Evolutionary conservation across 35 echinoderm and acorn worm genomes (phyloP).

Genomic region (Holothuria glaberrima): DNA sequence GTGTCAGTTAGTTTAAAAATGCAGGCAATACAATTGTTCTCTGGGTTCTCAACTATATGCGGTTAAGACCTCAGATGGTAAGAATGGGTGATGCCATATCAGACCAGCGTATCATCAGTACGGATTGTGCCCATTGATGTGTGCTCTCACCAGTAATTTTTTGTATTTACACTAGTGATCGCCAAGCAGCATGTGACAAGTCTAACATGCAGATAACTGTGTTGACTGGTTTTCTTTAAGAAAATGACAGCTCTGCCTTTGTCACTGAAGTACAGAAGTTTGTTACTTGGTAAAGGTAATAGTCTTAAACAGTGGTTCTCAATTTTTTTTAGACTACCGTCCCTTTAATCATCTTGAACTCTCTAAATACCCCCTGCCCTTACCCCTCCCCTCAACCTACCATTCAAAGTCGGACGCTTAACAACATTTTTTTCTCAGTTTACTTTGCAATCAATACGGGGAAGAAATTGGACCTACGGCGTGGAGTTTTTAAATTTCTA

Average conservation of each 20-base stretch:
- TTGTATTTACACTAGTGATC: conserved; percentile 50
- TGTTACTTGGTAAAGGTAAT: background rate
- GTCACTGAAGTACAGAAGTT: too few relatives aligned
- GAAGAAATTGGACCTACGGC: too few relatives aligned
- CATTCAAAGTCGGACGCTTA: too few relatives aligned
- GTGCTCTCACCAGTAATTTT: conserved; percentile 36
- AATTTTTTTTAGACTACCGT: too few relatives aligned
- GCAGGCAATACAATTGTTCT: conserved; percentile 8
- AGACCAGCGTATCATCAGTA: background rate
- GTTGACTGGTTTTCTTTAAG: background rate
- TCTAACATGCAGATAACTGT: conserved; percentile 49
- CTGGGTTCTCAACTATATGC: conserved; percentile 39
- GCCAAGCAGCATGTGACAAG: background rate
- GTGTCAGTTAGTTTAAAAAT: too few relatives aligned
- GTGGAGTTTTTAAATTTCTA: too few relatives aligned
- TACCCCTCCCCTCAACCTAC: too few relatives aligned
- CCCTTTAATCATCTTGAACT: too few relatives aligned
- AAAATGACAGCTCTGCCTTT: conserved; percentile 20
- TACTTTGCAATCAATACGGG: too few relatives aligned
- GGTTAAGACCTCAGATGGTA: background rate
- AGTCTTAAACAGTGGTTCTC: too few relatives aligned
- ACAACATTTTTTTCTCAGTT: too few relatives aligned
- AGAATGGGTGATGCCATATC: background rate
- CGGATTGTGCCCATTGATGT: background rate
- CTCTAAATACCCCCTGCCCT: too few relatives aligned